phyloP scores from a whole-genome alignment of 1,140 invertebrate genomes.

The Daktulosphaira vitifoliae region DNA sequence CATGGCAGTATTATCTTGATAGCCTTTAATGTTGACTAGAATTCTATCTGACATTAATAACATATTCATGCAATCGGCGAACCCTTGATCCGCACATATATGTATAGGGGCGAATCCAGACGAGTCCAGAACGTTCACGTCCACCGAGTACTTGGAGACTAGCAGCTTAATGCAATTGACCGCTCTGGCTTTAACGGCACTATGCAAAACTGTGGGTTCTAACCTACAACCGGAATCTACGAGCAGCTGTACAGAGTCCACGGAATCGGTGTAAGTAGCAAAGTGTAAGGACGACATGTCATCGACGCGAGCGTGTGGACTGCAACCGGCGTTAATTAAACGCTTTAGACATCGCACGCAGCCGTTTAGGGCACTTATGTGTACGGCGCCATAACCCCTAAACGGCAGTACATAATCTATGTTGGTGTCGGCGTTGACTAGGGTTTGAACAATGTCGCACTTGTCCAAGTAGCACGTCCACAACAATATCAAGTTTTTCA shows the following conservation, averaged over 20 bases:
- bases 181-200: conserved; percentile 63
- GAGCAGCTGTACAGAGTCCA: conserved; percentile 59
- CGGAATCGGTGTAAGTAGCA: conserved; percentile 67
- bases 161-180: conserved; percentile 62
- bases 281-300: conserved; percentile 68
- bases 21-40: conserved; percentile 36
- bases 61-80: conserved; percentile 52
- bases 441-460: conserved; percentile 51
- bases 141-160: conserved; percentile 56
- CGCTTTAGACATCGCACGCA: conserved; percentile 51
- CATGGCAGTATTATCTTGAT: conserved; percentile 53
- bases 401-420: conserved; percentile 59
- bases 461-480: conserved; percentile 61
- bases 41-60: conserved; percentile 37
- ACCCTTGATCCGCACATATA: conserved; percentile 63
- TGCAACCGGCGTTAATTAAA: conserved; percentile 56
- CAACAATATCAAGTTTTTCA: conserved; percentile 49
- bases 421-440: conserved; percentile 55
- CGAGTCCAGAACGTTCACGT: conserved; percentile 58
- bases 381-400: conserved; percentile 57
- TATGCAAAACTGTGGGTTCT: conserved; percentile 65
- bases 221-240: conserved; percentile 51
- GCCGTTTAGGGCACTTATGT: conserved; percentile 67
- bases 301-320: conserved; percentile 48
- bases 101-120: conserved; percentile 67